These are phyloP conservation scores for Vombatus ursinus DNA, from an alignment of 2,113 vertebrate species.

Conservation along the genomic window DNA sequence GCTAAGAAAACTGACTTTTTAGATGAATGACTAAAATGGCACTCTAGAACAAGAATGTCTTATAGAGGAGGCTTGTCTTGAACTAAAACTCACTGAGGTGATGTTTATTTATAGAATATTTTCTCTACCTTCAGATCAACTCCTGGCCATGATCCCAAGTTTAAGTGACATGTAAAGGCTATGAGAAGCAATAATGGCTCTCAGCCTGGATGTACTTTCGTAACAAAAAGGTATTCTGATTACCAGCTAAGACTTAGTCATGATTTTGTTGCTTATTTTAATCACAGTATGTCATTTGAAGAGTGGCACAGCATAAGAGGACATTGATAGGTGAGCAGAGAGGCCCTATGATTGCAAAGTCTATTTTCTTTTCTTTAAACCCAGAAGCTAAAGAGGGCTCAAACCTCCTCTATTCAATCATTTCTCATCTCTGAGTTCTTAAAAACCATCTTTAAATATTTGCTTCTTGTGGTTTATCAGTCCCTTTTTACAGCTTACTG, in stretches of 20 bases:
- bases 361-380: conserved; percentile 31
- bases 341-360: neutral
- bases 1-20: neutral
- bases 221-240: neutral
- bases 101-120: neutral
- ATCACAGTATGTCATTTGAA: neutral
- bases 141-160: neutral
- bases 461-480: conserved; percentile 47
- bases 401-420: conserved; percentile 21
- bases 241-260: neutral
- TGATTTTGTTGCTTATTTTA: neutral
- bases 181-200: neutral
- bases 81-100: neutral
- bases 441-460: conserved; percentile 71
- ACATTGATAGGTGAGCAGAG: conserved; percentile 7
- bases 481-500: conserved; percentile 18
- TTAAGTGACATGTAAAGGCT: neutral
- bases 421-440: conserved; percentile 48
- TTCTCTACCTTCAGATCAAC: neutral
- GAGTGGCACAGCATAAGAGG: neutral
- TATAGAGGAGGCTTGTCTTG: no score
- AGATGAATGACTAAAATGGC: neutral
- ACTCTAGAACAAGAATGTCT: neutral
- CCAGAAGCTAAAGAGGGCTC: conserved; percentile 9
- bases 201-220: neutral